Base-by-base conservation (phyloP, 2,797 vertebrate genomes). In the Lacerta agilis region DNA sequence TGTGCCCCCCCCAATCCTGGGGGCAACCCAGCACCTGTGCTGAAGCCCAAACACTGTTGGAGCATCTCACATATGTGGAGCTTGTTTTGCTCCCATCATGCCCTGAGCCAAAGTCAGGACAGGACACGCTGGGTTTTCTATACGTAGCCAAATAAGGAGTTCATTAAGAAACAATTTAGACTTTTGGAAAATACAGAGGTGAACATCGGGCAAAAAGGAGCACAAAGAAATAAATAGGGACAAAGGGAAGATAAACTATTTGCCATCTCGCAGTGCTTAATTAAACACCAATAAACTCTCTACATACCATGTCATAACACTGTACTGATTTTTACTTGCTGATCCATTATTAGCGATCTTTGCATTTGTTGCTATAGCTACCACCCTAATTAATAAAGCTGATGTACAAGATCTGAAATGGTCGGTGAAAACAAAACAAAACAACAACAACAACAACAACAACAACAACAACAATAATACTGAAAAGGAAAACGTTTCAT, bases 311-410 rank as follows among this genome's bases (percentile, higher is more conserved):
- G 38, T 41, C 38, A 41, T 90, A 91, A 27, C 0, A 0, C 77
- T 58, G 7, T 82, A 79, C 71, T 89, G 64, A 79, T 82, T 10
- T 89, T 77, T 91, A 49, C 71, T 88, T 91, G 58, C 27, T 73
- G 90, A 91, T 66, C 5, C 41, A 69, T 15, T 81, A 55, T 87
- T 94, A 87, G 69, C 10, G 45, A 8, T 43, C 29, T 79, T 75
- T 92, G 86, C 73, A 73, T 90, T 10, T n/a, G 76, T 91, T 93
- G 66, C 75, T 90, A 64, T 61, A 91, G 89, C 45, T 90, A 92
- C 33, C 64, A 75, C 58, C n/a, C 67, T 1, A 92, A 81, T 82
- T 90, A 89, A 29, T 87, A 9, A 61, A 75, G 1, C 81, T 93
- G 92, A 90, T 82, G 89, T 67, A 90, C 66, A 43, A 78, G 64